These are phyloP conservation scores for Agapornis roseicollis DNA, from an alignment of 2,113 vertebrate genomes.

Conservation along the genomic window DNA sequence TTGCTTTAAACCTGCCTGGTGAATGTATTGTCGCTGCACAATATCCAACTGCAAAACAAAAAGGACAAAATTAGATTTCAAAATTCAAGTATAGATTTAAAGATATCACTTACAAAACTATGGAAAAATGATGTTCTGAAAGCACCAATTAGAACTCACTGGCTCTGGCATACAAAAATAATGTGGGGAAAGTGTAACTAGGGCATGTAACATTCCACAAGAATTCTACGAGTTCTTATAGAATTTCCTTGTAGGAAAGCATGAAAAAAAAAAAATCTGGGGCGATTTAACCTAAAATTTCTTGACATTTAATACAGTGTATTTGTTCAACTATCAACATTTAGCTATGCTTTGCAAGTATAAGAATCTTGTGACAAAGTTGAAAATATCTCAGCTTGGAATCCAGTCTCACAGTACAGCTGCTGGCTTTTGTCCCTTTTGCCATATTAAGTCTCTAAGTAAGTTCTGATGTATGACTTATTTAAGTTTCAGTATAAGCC, in stretches of 20 bases:
- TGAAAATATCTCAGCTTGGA: neutral
- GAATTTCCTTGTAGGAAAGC: neutral
- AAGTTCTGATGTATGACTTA: neutral
- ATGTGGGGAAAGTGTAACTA: neutral
- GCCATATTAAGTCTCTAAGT: neutral
- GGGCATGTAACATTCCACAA: neutral
- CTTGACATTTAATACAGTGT: neutral
- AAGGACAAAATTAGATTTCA: neutral
- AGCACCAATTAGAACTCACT: neutral
- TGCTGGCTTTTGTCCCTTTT: neutral
- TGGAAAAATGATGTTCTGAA: neutral
- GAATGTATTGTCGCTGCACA: slow-evolving; percentile 91
- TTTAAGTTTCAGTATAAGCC: neutral
- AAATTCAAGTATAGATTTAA: fast-evolving
- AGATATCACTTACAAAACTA: neutral
- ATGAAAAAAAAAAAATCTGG: too few species aligned
- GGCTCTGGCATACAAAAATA: neutral
- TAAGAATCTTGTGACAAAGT: neutral
- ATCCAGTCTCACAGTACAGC: neutral
- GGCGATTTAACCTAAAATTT: neutral
- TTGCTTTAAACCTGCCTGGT: slow-evolving; percentile 82
- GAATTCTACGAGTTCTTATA: neutral
- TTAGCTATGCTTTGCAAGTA: neutral
- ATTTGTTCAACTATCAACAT: neutral
- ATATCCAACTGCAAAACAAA: slow-evolving; percentile 86